phyloP scores from a whole-genome alignment of 2,113 vertebrate species.

The Cygnus buccinator region DNA sequence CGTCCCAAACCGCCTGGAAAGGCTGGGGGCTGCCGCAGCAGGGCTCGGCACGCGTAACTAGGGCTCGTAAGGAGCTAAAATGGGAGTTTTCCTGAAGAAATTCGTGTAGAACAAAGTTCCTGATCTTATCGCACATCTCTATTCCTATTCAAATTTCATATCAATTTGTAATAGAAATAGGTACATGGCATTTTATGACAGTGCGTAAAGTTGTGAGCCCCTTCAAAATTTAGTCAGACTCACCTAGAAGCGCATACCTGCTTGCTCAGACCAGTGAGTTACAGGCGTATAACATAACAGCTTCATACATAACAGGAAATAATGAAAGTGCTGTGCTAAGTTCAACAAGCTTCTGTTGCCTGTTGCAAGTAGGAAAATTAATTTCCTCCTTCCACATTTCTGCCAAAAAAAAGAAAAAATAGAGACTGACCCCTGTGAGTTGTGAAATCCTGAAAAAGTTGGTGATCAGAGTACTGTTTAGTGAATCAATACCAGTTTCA shows the following conservation, averaged over 20 bases:
- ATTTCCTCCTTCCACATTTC: neutral
- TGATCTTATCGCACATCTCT: too few relatives aligned
- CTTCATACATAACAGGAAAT: neutral
- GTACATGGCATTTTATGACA: neutral
- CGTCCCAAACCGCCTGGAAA: neutral
- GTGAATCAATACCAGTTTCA: neutral
- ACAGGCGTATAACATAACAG: neutral
- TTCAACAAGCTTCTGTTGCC: neutral
- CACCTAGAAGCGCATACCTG: fast-evolving
- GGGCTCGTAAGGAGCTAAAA: neutral
- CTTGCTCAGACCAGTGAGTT: neutral
- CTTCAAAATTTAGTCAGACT: neutral
- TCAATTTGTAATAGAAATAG: neutral
- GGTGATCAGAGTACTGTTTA: neutral
- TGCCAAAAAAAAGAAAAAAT: neutral
- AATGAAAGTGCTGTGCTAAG: too few relatives aligned
- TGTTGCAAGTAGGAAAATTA: neutral
- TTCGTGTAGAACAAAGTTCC: too few relatives aligned
- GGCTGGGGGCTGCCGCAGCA: neutral
- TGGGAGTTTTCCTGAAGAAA: neutral
- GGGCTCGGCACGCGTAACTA: fast-evolving
- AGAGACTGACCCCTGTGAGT: neutral
- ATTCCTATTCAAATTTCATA: neutral
- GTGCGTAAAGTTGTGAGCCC: neutral
- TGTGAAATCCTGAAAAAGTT: neutral